Evolutionary conservation across 2,797 vertebrate species (phyloP).

Genomic region (Falco berigora): DNA sequence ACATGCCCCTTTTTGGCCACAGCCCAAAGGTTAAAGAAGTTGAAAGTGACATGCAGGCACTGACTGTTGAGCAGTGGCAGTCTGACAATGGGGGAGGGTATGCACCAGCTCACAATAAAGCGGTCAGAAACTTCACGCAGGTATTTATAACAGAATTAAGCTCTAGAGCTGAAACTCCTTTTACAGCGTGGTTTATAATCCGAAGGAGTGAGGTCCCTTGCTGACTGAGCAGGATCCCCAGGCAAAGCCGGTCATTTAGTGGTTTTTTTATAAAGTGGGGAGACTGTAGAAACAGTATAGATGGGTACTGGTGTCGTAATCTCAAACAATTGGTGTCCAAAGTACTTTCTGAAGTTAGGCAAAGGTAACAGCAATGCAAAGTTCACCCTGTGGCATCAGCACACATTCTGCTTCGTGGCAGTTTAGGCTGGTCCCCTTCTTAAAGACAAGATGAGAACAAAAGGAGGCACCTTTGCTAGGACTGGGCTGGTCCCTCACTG

Average conservation of each 20-base stretch:
- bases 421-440: not conserved
- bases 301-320: not conserved
- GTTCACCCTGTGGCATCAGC: not conserved
- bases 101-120: not conserved
- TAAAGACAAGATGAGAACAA: not conserved
- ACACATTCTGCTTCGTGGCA: not conserved
- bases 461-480: not conserved
- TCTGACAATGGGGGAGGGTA: not conserved
- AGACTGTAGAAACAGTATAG: not conserved
- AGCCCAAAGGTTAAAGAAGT: not conserved
- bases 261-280: not conserved
- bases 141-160: not conserved
- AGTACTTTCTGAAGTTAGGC: not conserved
- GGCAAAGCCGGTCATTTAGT: not conserved
- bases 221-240: not conserved
- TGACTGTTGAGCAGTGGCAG: not conserved
- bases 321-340: not conserved
- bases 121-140: not conserved
- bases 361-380: not conserved
- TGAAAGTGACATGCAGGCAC: not conserved
- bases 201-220: not conserved
- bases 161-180: not conserved
- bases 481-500: not conserved
- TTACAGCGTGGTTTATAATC: not conserved
- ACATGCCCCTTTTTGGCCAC: not conserved